phyloP scores from a whole-genome alignment of 2,113 vertebrate genomes.

The Eleginops maclovinus region DNA sequence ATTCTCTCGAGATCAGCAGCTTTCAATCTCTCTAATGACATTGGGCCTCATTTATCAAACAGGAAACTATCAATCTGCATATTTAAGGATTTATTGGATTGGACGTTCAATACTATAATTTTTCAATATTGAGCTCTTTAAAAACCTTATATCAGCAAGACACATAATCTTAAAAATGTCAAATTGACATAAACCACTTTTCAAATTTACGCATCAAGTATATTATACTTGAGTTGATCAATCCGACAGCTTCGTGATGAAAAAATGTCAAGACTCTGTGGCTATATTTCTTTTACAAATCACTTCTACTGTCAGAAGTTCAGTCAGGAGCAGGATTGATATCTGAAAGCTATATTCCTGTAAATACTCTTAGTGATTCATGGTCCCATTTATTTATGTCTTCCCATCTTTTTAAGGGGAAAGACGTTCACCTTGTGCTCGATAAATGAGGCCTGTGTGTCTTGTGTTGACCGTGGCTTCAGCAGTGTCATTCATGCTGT shows the following conservation, averaged over 20 bases:
- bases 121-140: constrained; percentile 17
- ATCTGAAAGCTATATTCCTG: constrained; percentile 12
- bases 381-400: constrained; percentile 18
- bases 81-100: constrained; percentile 47
- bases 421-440: constrained; percentile 53
- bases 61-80: constrained; percentile 30
- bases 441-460: constrained; percentile 66
- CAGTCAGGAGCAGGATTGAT: constrained; percentile 26
- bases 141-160: not conserved
- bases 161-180: not conserved
- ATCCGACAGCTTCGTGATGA: not conserved
- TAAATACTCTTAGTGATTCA: constrained; percentile 40
- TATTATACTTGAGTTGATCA: constrained; percentile 1
- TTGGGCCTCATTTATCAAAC: constrained; percentile 58
- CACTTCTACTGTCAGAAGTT: constrained; percentile 13
- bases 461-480: constrained; percentile 51
- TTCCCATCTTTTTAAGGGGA: constrained; percentile 41
- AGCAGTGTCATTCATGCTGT: constrained; percentile 52
- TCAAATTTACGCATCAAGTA: not conserved
- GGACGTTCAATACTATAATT: constrained; percentile 21
- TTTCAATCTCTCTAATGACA: constrained; percentile 54
- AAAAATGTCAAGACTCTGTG: constrained; percentile 3
- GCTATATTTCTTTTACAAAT: constrained; percentile 20
- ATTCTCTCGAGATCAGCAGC: constrained; percentile 72
- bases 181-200: constrained; percentile 18